phyloP scores from a whole-genome alignment of 2,797 vertebrate genomes.

The Brachyalestes nurse region DNA sequence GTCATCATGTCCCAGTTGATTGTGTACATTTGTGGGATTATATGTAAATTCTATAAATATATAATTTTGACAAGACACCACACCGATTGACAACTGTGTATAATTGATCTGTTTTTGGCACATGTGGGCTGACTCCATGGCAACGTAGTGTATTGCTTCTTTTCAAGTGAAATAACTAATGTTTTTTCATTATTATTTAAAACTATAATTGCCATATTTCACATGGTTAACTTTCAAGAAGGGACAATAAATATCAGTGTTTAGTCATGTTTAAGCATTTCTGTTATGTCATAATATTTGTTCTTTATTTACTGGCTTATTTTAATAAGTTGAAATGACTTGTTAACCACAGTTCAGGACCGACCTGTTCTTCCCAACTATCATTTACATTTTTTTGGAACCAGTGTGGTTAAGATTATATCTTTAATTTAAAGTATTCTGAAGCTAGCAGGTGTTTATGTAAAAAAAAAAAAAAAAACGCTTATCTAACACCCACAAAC shows the following conservation, averaged over 20 bases:
- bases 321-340: constrained; percentile 3
- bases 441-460: neutral
- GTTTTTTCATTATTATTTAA: neutral
- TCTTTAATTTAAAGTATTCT: neutral
- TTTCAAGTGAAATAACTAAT: neutral
- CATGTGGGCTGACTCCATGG: neutral
- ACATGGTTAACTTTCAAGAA: neutral
- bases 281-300: neutral
- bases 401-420: neutral
- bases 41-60: constrained; percentile 78
- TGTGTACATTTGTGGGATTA: constrained; percentile 68
- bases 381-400: neutral
- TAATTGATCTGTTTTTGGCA: constrained; percentile 42
- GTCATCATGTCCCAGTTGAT: constrained; percentile 46
- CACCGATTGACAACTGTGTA: constrained; percentile 58
- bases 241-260: neutral
- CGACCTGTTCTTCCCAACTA: neutral
- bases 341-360: neutral
- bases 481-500: neutral
- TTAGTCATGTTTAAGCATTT: neutral
- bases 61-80: constrained; percentile 63
- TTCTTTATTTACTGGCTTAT: neutral
- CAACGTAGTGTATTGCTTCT: neutral
- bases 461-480: too few relatives aligned
- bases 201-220: neutral